A percentile compares a stretch with the other conserved stretches of the same genome.
Evolutionary conservation across 2,888 invertebrate genomes (phyloP).

Genomic region (Ichneumoninae sp.): DNA sequence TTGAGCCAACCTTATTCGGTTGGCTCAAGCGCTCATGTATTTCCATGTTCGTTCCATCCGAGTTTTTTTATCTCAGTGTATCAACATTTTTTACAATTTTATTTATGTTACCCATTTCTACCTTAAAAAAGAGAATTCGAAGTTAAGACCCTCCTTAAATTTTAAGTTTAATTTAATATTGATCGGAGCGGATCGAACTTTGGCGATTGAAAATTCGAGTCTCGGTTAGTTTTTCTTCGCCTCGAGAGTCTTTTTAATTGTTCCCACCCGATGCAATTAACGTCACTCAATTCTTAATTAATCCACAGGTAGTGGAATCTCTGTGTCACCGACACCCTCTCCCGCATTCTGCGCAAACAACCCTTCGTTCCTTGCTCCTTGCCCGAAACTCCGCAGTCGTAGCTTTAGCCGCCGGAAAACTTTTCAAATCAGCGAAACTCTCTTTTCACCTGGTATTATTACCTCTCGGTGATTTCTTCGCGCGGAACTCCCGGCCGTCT

Average conservation of each 20-base stretch:
- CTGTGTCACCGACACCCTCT: conserved; percentile 45
- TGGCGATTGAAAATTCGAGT: background rate
- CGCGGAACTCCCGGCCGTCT: conserved; percentile 25
- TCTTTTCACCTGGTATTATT: conserved; percentile 63
- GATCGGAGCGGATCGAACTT: background rate
- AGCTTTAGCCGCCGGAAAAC: conserved; percentile 48
- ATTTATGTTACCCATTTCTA: background rate
- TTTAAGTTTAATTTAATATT: background rate
- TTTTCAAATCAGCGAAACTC: conserved; percentile 68
- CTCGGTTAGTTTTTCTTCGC: background rate
- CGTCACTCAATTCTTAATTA: conserved; percentile 66
- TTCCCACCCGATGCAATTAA: conserved; percentile 63
- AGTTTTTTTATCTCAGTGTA: too few species aligned
- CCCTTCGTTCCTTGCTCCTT: conserved; percentile 10
- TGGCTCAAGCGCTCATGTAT: too few species aligned
- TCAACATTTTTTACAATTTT: background rate
- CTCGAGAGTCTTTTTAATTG: conserved; percentile 25
- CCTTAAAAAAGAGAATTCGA: too few species aligned
- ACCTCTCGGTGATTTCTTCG: conserved; percentile 42
- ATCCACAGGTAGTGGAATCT: conserved; percentile 65
- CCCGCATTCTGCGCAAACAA: conserved; percentile 30
- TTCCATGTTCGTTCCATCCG: too few species aligned
- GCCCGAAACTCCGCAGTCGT: conserved; percentile 52
- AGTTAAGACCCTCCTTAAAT: background rate
- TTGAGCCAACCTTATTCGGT: too few species aligned